These are phyloP conservation scores for Micromys minutus DNA, from an alignment of 2,113 vertebrate species.

Conservation along the genomic window DNA sequence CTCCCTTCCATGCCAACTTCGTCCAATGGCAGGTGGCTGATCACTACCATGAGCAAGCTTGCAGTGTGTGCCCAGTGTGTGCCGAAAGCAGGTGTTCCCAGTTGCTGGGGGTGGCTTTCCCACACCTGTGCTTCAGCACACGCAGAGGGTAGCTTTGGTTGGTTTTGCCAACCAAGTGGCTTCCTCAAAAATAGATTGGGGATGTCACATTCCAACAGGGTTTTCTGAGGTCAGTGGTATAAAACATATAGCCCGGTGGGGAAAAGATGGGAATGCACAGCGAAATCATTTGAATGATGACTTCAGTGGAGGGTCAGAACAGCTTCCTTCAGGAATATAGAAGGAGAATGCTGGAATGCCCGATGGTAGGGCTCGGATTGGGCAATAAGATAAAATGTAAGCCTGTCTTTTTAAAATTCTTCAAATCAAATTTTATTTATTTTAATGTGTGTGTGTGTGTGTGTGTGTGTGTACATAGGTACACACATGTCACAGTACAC, in stretches of 20 bases:
- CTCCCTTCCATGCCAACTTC: neutral
- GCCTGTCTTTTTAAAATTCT: accelerated
- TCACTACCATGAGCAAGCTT: neutral
- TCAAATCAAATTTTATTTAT: neutral
- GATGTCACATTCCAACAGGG: slow-evolving; percentile 50
- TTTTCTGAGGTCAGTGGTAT: slow-evolving; percentile 61
- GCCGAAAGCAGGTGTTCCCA: slow-evolving; percentile 66
- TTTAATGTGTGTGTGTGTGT: neutral
- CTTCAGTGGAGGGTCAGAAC: neutral
- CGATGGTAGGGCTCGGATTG: neutral
- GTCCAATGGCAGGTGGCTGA: slow-evolving; percentile 46
- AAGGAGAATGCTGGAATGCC: slow-evolving; percentile 30
- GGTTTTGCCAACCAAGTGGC: slow-evolving; percentile 23
- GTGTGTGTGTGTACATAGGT: neutral
- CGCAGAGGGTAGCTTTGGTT: neutral
- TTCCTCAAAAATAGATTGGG: slow-evolving; percentile 31
- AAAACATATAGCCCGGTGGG: slow-evolving; percentile 57
- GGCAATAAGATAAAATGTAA: slow-evolving; percentile 60
- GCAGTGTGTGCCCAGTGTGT: slow-evolving; percentile 8
- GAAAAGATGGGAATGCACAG: neutral
- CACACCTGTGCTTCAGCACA: neutral
- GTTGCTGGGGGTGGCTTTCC: slow-evolving; percentile 55
- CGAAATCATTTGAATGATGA: neutral
- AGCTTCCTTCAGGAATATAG: slow-evolving; percentile 44
- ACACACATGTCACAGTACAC: neutral